These are phyloP conservation scores for Toxostoma redivivum DNA, from an alignment of 2,113 vertebrate genomes.

Conservation along the genomic window DNA sequence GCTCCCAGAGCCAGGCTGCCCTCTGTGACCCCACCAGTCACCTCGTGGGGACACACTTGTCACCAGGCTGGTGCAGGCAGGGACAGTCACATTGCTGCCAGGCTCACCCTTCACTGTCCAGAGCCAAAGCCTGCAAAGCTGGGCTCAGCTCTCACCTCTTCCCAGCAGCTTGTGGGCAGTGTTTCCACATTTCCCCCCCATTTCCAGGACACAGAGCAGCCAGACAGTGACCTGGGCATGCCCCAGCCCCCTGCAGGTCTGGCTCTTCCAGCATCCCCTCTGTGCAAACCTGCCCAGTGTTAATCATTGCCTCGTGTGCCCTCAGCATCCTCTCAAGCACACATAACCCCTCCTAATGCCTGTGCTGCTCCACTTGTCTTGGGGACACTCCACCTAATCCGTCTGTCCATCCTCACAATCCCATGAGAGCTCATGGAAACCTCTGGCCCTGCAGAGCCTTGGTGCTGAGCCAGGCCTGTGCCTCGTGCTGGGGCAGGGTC, in stretches of 20 bases:
- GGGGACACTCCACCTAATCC: neutral
- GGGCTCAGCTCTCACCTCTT: neutral
- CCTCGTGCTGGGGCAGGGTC: accelerated
- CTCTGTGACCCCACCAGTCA: neutral
- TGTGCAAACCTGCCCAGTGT: accelerated
- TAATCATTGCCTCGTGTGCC: neutral
- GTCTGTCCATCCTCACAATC: neutral
- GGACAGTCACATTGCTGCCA: neutral
- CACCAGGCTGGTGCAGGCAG: neutral
- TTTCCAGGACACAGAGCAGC: neutral
- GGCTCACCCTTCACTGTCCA: accelerated
- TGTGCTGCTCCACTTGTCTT: neutral
- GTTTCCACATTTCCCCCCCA: neutral
- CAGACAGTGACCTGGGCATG: accelerated
- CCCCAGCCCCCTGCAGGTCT: neutral
- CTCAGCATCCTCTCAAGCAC: neutral
- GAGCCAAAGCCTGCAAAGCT: neutral
- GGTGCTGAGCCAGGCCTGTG: neutral
- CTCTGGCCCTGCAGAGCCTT: neutral
- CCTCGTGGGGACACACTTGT: neutral
- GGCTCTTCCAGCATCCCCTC: neutral
- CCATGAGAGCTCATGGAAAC: neutral
- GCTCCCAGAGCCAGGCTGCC: neutral
- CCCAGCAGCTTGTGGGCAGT: accelerated
- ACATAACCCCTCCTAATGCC: slow-evolving; percentile 15